Conservation (phyloP, 92 coral and sea anemone genomes). For the Virgularia gustaviana region DNA sequence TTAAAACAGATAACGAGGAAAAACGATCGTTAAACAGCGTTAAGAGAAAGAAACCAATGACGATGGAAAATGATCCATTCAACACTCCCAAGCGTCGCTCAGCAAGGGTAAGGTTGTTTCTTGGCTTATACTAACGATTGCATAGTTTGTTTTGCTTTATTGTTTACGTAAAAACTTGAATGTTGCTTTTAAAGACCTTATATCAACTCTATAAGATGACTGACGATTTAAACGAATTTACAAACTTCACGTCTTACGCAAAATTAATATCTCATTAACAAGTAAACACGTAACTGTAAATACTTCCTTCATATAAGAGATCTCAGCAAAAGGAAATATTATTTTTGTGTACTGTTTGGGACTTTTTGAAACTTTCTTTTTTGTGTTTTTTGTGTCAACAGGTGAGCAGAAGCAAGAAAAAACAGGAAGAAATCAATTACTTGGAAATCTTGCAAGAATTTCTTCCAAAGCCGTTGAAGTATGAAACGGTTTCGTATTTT, state of each 20-base stretch:
- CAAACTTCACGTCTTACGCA: too few relatives aligned
- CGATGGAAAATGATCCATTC: constrained; percentile 71
- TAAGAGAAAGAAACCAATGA: constrained; percentile 77
- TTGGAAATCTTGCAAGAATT: constrained; percentile 75
- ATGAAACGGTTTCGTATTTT: too few relatives aligned
- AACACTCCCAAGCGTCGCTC: constrained; percentile 88
- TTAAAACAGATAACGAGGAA: constrained; percentile 80
- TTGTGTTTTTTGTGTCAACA: not conserved
- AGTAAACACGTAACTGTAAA: too few relatives aligned
- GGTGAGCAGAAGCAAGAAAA: constrained; percentile 97
- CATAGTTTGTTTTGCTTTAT: not conserved
- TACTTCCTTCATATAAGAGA: too few relatives aligned
- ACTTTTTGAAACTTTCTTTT: not conserved
- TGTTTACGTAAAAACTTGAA: too few relatives aligned
- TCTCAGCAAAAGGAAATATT: not conserved
- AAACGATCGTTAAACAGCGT: constrained; percentile 70
- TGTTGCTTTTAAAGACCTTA: too few relatives aligned
- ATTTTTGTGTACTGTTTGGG: not conserved
- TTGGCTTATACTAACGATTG: too few relatives aligned
- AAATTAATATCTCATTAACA: too few relatives aligned
- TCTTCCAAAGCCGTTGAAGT: constrained; percentile 63
- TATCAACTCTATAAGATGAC: too few relatives aligned
- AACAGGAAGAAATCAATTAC: constrained; percentile 93
- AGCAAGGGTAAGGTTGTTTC: constrained; percentile 64
- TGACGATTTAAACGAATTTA: too few relatives aligned